Evolutionary conservation across 2,888 invertebrate species (phyloP).

Genomic region (Amblyjoppa fuscipennis): DNA sequence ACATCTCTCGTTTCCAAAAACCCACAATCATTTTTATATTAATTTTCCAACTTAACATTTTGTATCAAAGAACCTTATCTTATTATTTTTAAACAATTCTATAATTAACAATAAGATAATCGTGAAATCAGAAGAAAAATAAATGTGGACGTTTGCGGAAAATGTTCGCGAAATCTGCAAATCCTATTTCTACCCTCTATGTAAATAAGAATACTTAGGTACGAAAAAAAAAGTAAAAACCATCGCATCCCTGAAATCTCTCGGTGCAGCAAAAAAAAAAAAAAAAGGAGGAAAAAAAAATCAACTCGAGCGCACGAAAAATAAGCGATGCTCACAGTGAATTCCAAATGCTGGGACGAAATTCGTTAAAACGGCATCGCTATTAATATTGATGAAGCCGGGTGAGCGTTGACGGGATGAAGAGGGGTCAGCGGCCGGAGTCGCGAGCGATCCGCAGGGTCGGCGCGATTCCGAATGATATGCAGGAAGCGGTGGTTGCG

Average conservation of each 20-base stretch:
- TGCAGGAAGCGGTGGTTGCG: constrained; percentile 37
- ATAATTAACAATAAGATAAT: neutral
- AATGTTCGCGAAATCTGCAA: too few species aligned
- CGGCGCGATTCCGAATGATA: constrained; percentile 44
- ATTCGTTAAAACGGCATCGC: constrained; percentile 12
- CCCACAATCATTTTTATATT: too few species aligned
- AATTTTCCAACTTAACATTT: too few species aligned
- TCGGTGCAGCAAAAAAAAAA: neutral
- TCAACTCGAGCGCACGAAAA: neutral
- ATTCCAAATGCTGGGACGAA: constrained; percentile 30
- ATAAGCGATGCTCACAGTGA: constrained; percentile 18
- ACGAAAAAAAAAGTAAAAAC: neutral
- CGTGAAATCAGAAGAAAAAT: neutral
- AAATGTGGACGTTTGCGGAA: too few species aligned
- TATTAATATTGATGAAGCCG: constrained; percentile 39
- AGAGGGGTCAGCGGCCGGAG: neutral
- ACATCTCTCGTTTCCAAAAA: neutral
- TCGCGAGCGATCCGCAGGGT: constrained; percentile 15
- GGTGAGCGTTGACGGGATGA: constrained; percentile 14
- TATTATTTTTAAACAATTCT: too few species aligned
- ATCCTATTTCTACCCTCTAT: neutral
- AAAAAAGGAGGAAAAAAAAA: constrained; percentile 24
- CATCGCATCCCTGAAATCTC: neutral
- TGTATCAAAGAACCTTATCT: too few species aligned
- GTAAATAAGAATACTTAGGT: neutral